Percentiles rank a stretch among this genome's conserved stretches.
Conservation (phyloP, 2,113 vertebrate genomes). For the Ursus arctos region DNA sequence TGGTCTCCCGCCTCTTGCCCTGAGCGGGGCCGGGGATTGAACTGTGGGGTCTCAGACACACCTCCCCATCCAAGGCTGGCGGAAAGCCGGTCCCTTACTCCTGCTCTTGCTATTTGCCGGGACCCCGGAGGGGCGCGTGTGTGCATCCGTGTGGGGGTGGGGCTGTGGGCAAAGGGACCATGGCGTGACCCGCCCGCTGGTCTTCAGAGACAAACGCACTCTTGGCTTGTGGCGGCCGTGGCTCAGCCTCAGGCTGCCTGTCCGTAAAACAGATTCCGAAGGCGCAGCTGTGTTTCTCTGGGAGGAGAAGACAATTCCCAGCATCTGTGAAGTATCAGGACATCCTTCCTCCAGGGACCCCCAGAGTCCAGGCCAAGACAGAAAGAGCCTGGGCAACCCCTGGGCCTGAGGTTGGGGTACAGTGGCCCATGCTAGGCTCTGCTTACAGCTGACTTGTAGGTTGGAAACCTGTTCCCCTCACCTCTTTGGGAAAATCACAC, state of each 20-base stretch:
- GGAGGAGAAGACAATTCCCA: background rate
- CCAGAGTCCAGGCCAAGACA: background rate
- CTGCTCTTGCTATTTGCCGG: background rate
- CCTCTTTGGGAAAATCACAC: background rate
- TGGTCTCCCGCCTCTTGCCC: background rate
- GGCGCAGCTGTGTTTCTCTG: background rate
- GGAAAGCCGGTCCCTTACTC: background rate
- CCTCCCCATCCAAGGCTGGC: background rate
- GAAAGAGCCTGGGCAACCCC: background rate
- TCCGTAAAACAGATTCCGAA: accelerated
- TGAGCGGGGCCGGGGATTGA: background rate
- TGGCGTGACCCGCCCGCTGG: accelerated
- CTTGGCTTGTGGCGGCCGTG: background rate
- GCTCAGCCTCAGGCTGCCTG: background rate
- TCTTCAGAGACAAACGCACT: background rate
- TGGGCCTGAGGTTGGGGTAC: background rate
- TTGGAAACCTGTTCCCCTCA: background rate
- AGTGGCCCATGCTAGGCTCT: too few species aligned
- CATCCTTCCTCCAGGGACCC: background rate
- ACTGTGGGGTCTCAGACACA: background rate
- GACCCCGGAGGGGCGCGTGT: accelerated
- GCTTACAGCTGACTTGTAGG: background rate
- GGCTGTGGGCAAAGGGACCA: background rate
- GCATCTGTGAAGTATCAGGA: background rate
- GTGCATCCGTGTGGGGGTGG: accelerated